Percentiles rank a stretch among this genome's conserved stretches.
Conservation (phyloP, 2,797 vertebrate species). For the Phyllotis vaccarum region DNA sequence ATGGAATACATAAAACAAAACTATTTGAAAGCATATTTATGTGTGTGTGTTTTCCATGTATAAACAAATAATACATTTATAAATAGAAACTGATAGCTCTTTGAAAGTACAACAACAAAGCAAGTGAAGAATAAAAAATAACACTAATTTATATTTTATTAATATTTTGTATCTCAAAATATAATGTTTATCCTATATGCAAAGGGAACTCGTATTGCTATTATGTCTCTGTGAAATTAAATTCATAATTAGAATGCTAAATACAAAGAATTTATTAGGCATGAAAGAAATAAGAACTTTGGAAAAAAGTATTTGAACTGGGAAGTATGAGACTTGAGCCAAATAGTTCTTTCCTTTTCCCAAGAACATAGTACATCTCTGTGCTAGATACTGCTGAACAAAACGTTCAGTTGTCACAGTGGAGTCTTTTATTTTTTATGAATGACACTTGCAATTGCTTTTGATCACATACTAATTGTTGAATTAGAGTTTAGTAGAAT, state of each 20-base stretch:
- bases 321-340: neutral
- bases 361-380: neutral
- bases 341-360: neutral
- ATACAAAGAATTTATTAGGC: neutral
- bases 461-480: slow-evolving; percentile 45
- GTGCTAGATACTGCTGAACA: neutral
- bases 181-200: neutral
- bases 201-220: neutral
- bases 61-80: neutral
- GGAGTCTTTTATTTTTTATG: neutral
- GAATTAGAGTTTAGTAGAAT: slow-evolving; percentile 12
- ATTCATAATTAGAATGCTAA: neutral
- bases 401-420: neutral
- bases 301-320: neutral
- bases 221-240: neutral
- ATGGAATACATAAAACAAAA: neutral
- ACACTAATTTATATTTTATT: neutral
- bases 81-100: neutral
- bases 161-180: neutral
- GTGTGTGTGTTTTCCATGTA: neutral
- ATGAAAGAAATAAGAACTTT: neutral
- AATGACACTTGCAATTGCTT: neutral
- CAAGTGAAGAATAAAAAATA: neutral
- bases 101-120: neutral
- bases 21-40: neutral